A percentile compares a stretch with the other conserved stretches of the same genome.
phyloP scores from a whole-genome alignment of 2,888 invertebrate species.

The Epiblema foenella region DNA sequence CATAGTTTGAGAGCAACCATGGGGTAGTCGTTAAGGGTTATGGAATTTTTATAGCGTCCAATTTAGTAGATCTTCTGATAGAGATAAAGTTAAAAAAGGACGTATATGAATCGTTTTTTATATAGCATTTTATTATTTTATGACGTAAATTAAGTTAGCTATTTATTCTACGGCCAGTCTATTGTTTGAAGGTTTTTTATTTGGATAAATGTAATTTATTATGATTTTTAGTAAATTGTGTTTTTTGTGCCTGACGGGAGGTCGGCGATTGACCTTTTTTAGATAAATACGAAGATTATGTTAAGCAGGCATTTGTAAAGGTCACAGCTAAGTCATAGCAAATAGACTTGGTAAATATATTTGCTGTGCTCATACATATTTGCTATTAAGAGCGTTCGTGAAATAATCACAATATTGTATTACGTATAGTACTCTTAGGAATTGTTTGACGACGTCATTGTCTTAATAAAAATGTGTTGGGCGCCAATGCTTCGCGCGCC shows the following conservation, averaged over 20 bases:
- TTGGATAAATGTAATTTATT: conserved; percentile 35
- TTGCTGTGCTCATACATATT: neutral
- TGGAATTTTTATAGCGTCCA: conserved; percentile 46
- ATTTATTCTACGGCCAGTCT: conserved; percentile 39
- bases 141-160: conserved; percentile 16
- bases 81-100: conserved; percentile 6
- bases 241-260: conserved; percentile 27
- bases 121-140: neutral
- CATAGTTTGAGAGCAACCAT: conserved; percentile 36
- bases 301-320: neutral
- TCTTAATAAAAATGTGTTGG: too few species aligned
- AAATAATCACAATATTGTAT: neutral
- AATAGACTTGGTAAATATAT: neutral
- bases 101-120: neutral
- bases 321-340: neutral
- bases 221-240: conserved; percentile 24
- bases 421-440: too few species aligned
- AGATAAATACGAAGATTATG: conserved; percentile 3
- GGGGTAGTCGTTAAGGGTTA: conserved; percentile 44
- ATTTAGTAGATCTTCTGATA: conserved; percentile 43
- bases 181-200: conserved; percentile 37
- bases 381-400: neutral
- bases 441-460: too few species aligned
- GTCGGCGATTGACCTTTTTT: conserved; percentile 24
- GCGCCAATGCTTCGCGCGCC: too few species aligned